Base-by-base conservation (phyloP, 2,113 vertebrate species). In the Chaetura pelagica region DNA sequence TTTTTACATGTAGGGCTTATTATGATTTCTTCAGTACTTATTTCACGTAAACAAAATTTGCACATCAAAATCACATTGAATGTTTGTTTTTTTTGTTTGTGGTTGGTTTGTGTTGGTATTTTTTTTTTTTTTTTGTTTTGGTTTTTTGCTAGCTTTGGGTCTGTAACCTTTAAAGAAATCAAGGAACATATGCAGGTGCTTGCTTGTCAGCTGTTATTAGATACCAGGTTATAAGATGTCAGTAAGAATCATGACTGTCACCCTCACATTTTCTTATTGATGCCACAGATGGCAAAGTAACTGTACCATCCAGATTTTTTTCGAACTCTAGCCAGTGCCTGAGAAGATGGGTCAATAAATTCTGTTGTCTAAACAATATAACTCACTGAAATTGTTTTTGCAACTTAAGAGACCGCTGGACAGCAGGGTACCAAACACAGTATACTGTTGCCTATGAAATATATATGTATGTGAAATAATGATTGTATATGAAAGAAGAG, bases 331-430 rank as follows among this genome's bases (percentile, higher is more conserved):
- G 92, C 59, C 55, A 75, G 74, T 57, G 68, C 59, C 59, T 90
- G 94, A 93, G 89, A 88, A 93, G 51, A 89, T 63, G 61, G 89
- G 91, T 97, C 93, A 96, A 69, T 97, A 96, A 93, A 96, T 96
- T 93, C 40, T 54, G 9, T 89, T 96, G 94, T 96, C 96, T 89
- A 95, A 78, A 74, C 55, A 92, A 63, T 57, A 90, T 91, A 94
- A 94, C 24, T 97, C 96, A 92, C 87, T 92, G 85, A 93, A 96
- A 97, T 90, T 88, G 73, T 62, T 97, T 97, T 85, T 92, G 80
- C 74, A 94, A 77, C 64, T 89, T 84, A 96, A 94, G 8, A 40
- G 72, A 89, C 32, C 72, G 87, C 40, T 71, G 5, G 1, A 55
- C 57, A 69, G 58, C 64, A 89, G 86, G 30, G 44, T 91, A 96